Conservation (phyloP, 2,797 vertebrate genomes). For the Ammospiza maritima region DNA sequence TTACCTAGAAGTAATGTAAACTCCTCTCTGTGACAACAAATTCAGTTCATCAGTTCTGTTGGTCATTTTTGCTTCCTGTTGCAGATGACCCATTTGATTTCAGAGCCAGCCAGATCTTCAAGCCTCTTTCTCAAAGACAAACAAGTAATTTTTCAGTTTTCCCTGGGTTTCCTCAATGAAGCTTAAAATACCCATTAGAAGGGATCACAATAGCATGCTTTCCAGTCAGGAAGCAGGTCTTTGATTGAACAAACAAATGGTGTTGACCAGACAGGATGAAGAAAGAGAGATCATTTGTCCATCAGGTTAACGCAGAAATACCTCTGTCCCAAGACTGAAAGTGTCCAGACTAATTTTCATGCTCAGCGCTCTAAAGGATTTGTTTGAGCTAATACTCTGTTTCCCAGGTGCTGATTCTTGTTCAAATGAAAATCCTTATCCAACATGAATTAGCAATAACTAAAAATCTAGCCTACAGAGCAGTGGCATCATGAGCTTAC, state of each 20-base stretch:
- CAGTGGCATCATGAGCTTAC: background rate
- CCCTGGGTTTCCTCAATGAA: background rate
- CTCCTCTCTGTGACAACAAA: background rate
- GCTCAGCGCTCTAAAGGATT: background rate
- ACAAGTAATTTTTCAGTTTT: background rate
- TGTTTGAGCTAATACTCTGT: background rate
- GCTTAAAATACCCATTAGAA: background rate
- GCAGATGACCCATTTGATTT: background rate
- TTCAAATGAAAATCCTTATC: background rate
- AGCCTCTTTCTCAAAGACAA: background rate
- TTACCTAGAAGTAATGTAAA: background rate
- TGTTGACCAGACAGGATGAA: background rate
- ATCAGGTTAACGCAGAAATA: background rate
- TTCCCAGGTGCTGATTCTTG: background rate
- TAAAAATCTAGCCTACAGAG: background rate
- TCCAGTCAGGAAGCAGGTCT: background rate
- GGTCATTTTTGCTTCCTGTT: background rate
- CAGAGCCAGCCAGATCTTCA: background rate
- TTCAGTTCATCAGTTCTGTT: background rate
- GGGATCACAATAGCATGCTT: background rate
- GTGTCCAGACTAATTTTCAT: background rate
- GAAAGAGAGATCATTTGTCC: background rate
- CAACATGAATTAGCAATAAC: background rate
- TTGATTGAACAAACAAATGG: background rate
- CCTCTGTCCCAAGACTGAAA: background rate